A percentile compares a stretch with the other conserved stretches of the same genome.
Conservation (phyloP, 2,888 invertebrate species). For the Arctia plantaginis region DNA sequence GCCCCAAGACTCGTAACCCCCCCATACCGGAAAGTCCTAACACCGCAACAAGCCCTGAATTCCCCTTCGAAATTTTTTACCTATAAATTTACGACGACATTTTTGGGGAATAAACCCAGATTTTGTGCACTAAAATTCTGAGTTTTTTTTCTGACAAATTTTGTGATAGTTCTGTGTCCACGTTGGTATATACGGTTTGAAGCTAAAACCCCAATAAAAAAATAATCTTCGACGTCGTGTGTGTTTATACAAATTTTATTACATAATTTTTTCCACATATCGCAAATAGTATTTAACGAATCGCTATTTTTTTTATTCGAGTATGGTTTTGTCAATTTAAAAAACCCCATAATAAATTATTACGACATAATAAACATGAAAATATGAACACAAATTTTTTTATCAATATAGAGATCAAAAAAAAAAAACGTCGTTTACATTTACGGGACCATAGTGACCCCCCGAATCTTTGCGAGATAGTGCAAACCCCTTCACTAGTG, state of each 20-base stretch:
- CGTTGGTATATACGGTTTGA: background rate
- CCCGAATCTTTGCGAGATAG: background rate
- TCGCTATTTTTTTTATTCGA: background rate
- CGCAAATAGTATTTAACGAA: background rate
- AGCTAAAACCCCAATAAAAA: constrained; percentile 7
- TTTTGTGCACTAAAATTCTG: constrained; percentile 23
- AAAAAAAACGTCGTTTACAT: background rate
- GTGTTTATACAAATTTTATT: background rate
- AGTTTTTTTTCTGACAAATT: constrained; percentile 25
- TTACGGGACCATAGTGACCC: background rate
- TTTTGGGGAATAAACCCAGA: constrained; percentile 25
- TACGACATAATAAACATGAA: background rate
- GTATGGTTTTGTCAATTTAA: background rate
- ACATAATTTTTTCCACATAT: background rate
- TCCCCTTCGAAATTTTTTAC: constrained; percentile 27
- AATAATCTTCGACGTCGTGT: background rate
- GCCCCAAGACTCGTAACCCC: constrained; percentile 16
- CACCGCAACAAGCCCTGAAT: constrained; percentile 11
- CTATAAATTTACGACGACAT: constrained; percentile 26
- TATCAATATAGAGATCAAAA: background rate
- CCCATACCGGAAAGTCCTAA: constrained; percentile 16
- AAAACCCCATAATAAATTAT: background rate
- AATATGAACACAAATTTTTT: background rate
- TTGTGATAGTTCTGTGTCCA: constrained; percentile 24
- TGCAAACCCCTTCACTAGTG: background rate